Base-by-base conservation (phyloP, 92 coral and sea anemone genomes). In the Siderastrea radians region DNA sequence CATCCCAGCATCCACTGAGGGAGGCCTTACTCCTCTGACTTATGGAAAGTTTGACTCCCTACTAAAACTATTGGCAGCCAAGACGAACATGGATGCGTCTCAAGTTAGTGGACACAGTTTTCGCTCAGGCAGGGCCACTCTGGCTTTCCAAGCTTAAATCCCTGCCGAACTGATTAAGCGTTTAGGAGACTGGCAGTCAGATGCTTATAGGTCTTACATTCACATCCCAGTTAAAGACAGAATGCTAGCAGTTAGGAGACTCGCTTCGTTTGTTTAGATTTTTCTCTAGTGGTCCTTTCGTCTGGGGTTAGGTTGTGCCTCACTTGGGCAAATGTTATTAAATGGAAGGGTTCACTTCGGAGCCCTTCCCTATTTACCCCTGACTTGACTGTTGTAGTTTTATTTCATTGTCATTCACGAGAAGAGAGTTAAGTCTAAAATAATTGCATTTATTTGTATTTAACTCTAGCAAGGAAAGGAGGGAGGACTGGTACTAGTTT, bases 101-200 rank as follows among this genome's bases (percentile, higher is more conserved):
- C 82, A 13, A 70, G 50, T 84, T 7, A 61, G 81, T 74, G 88
- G 81, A 15, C 88, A 84, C 69, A 82, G 78, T 13, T 75, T 70
- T 58, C 62, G 79, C 7, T 52, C 79, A 12, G 79, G 87, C 48
- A 72, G 87, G 79, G 76, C 75, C 77, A 81, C 85, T 48, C 76
- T 81, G 58, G 77, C 77, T 75, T 81, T 81, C 16, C 85, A 81
- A 46, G 85, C 77, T 55, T 3, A 53, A 61, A 68, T 81, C 46
- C 84, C 85, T 49, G 85, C 71, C 16, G 85, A 81, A 50, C 77
- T 81, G 17, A 68, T 81, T 66, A n/a, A 79, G 44, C 51, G 79
- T 46, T 70, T 79, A 47, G 84, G 38, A 26, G 38, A 26, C 38
- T 26, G 38, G 38, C 38, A 26, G 38, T 26, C 38, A 44, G 49